A percentile compares a stretch with the other conserved stretches of the same genome.
Conservation (phyloP, 2,888 invertebrate species). For the Sesamia inferens region DNA sequence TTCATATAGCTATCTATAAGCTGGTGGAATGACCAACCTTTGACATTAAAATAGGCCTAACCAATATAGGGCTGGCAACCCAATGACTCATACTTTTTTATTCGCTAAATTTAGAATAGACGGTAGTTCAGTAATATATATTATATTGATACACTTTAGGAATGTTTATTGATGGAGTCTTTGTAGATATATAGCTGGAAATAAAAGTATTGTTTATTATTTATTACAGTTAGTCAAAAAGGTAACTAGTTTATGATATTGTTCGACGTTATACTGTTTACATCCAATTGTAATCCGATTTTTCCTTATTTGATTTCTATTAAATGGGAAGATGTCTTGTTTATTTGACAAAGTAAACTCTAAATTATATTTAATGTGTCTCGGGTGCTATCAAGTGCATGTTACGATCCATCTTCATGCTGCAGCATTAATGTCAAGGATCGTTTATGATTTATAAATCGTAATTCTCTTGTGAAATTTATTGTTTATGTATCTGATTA, state of each 20-base stretch:
- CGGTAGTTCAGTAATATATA: neutral
- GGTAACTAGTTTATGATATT: neutral
- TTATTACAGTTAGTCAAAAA: neutral
- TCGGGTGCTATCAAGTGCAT: slow-evolving; percentile 29
- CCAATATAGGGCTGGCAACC: slow-evolving; percentile 3
- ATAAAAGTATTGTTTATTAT: slow-evolving; percentile 6
- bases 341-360: slow-evolving; percentile 22
- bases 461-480: slow-evolving; percentile 61
- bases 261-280: slow-evolving; percentile 1
- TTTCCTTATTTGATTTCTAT: slow-evolving; percentile 12
- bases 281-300: slow-evolving; percentile 1
- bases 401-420: slow-evolving; percentile 62
- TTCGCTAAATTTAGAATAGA: slow-evolving; percentile 9
- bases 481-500: slow-evolving; percentile 64
- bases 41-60: slow-evolving; percentile 23
- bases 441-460: slow-evolving; percentile 71
- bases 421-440: slow-evolving; percentile 69
- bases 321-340: neutral
- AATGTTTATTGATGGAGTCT: slow-evolving; percentile 33
- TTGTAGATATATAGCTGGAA: slow-evolving; percentile 8
- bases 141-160: slow-evolving; percentile 12
- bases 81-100: slow-evolving; percentile 23
- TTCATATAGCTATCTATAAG: neutral
- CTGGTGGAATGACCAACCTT: slow-evolving; percentile 9
- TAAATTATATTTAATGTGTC: slow-evolving; percentile 17